These are phyloP conservation scores for Heliconius erato DNA, from an alignment of 2,888 invertebrate genomes.

Conservation along the genomic window DNA sequence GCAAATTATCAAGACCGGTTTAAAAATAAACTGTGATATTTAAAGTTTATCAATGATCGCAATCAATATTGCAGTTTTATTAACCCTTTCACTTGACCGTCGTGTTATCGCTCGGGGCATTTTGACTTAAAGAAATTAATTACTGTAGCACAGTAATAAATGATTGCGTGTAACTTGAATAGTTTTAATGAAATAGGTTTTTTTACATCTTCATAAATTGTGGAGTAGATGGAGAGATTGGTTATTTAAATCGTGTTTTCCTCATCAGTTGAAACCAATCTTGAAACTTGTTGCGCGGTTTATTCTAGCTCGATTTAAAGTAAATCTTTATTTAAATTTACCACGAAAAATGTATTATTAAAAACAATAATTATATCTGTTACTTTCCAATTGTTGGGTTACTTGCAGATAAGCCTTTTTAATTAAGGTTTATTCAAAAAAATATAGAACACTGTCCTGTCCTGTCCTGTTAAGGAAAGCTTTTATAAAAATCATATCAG, in stretches of 20 bases:
- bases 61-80: slow-evolving; percentile 46
- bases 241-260: background rate
- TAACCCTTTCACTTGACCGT: slow-evolving; percentile 50
- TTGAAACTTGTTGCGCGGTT: background rate
- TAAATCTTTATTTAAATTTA: background rate
- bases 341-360: background rate
- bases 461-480: background rate
- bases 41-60: slow-evolving; percentile 45
- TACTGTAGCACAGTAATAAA: slow-evolving; percentile 26
- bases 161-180: background rate
- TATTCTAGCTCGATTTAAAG: background rate
- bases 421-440: background rate
- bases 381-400: too few species aligned
- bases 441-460: too few species aligned
- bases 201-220: background rate
- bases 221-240: background rate
- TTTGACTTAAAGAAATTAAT: slow-evolving; percentile 43
- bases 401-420: background rate
- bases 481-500: background rate
- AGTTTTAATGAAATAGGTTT: background rate
- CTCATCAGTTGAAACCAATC: background rate
- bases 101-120: slow-evolving; percentile 39
- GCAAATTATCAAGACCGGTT: slow-evolving; percentile 44
- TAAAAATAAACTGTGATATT: slow-evolving; percentile 48
- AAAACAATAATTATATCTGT: too few species aligned